These are phyloP conservation scores for Carterocephalus palaemon DNA, from an alignment of 2,888 invertebrate species.

Conservation along the genomic window DNA sequence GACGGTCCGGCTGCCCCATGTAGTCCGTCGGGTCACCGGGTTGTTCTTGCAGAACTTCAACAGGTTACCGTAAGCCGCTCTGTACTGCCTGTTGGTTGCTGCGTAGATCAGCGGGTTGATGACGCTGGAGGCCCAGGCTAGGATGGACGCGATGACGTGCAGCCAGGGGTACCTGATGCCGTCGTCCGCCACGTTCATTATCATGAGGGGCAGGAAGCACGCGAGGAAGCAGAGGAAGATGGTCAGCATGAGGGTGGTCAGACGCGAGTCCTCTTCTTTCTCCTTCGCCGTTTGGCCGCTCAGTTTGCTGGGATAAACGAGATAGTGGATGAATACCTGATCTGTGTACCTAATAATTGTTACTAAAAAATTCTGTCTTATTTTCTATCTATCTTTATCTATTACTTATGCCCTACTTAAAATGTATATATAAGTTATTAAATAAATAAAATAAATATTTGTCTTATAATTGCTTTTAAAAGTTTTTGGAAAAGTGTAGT, in stretches of 20 bases:
- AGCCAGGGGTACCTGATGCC: conserved; percentile 84
- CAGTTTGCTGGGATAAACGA: conserved; percentile 58
- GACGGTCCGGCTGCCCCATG: conserved; percentile 69
- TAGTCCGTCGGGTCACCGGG: conserved; percentile 56
- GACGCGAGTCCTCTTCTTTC: conserved; percentile 85
- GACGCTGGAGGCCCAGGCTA: conserved; percentile 94
- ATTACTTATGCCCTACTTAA: too few relatives aligned
- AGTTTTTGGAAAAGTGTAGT: too few relatives aligned
- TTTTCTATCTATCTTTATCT: too few relatives aligned
- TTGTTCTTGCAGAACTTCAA: conserved; percentile 66
- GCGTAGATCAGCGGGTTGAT: conserved; percentile 95
- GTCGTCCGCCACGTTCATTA: conserved; percentile 93
- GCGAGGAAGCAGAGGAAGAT: conserved; percentile 92
- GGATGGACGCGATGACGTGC: conserved; percentile 89
- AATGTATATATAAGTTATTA: too few relatives aligned
- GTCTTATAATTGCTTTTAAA: too few relatives aligned
- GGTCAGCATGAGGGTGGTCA: conserved; percentile 91
- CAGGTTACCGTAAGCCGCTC: conserved; percentile 79
- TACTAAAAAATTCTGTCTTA: too few relatives aligned
- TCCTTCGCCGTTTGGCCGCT: conserved; percentile 72
- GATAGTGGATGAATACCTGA: too few relatives aligned
- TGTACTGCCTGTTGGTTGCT: conserved; percentile 90
- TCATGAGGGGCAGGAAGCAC: conserved; percentile 92
- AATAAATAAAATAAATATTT: too few relatives aligned
- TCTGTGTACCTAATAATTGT: too few relatives aligned